phyloP scores from a whole-genome alignment of 2,888 invertebrate genomes.

The Eristalis arbustorum region DNA sequence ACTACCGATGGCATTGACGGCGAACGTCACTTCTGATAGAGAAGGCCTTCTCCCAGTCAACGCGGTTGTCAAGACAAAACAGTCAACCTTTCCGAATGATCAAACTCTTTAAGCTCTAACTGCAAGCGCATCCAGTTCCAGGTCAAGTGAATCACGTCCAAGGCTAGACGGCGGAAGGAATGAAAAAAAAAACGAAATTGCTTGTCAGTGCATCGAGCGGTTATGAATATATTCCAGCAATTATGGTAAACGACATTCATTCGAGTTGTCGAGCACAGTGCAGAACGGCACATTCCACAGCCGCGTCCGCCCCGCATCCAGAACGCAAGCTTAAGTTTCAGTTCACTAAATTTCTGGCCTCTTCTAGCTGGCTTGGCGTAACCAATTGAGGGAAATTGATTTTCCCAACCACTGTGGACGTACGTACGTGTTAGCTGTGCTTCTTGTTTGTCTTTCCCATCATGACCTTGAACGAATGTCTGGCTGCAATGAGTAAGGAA shows the following conservation, averaged over 20 bases:
- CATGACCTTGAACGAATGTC: conserved; percentile 57
- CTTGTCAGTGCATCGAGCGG: conserved; percentile 32
- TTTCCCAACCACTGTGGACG: conserved; percentile 27
- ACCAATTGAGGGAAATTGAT: conserved; percentile 60
- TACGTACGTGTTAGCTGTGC: neutral
- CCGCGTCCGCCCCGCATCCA: conserved; percentile 28
- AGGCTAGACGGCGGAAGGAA: neutral
- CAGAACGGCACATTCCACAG: neutral
- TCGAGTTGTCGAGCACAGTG: neutral
- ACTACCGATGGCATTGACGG: neutral
- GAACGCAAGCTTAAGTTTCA: conserved; percentile 44
- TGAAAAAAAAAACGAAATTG: neutral
- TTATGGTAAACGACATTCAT: conserved; percentile 40
- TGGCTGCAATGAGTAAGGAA: conserved; percentile 29
- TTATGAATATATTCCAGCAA: conserved; percentile 51
- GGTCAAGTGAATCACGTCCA: neutral
- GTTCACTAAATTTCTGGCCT: conserved; percentile 51
- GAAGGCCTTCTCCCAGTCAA: neutral
- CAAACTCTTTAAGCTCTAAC: neutral
- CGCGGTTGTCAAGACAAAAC: neutral
- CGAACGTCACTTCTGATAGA: neutral
- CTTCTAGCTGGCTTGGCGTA: conserved; percentile 27
- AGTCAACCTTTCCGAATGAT: neutral
- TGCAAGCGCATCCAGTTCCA: neutral
- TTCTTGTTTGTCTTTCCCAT: conserved; percentile 22